phyloP scores from a whole-genome alignment of 2,113 vertebrate species.

The Daubentonia madagascariensis region DNA sequence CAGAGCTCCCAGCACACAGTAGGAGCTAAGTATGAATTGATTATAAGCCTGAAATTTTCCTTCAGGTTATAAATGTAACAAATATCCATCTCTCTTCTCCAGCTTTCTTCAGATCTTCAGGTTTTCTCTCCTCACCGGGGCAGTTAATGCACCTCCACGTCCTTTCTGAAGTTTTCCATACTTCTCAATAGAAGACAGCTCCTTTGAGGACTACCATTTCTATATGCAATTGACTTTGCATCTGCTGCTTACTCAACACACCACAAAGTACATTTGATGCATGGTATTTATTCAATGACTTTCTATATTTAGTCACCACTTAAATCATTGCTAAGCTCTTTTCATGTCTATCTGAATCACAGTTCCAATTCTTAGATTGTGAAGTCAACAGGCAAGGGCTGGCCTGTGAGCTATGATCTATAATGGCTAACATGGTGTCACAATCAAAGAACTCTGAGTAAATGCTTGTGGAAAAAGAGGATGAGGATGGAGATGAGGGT shows the following conservation, averaged over 20 bases:
- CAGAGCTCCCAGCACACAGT: neutral
- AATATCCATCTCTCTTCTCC: neutral
- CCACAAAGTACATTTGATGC: neutral
- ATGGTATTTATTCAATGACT: conserved; percentile 52
- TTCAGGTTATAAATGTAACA: neutral
- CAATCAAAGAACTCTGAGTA: neutral
- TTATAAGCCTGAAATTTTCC: neutral
- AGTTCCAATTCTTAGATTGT: neutral
- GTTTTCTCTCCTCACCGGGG: neutral
- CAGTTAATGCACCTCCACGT: too few species aligned
- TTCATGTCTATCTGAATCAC: neutral
- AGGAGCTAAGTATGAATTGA: neutral
- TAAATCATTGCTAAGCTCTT: neutral
- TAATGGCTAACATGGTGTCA: neutral
- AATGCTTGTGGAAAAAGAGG: neutral
- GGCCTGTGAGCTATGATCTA: neutral
- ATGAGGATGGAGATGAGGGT: neutral
- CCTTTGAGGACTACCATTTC: neutral
- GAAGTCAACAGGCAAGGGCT: neutral
- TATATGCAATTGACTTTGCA: neutral
- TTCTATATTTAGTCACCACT: neutral
- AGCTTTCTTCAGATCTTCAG: neutral
- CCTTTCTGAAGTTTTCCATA: neutral
- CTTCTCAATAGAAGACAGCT: neutral
- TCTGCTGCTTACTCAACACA: neutral